These are phyloP conservation scores for Seriola dumerili DNA, from an alignment of 2,113 vertebrate genomes.

Conservation along the genomic window DNA sequence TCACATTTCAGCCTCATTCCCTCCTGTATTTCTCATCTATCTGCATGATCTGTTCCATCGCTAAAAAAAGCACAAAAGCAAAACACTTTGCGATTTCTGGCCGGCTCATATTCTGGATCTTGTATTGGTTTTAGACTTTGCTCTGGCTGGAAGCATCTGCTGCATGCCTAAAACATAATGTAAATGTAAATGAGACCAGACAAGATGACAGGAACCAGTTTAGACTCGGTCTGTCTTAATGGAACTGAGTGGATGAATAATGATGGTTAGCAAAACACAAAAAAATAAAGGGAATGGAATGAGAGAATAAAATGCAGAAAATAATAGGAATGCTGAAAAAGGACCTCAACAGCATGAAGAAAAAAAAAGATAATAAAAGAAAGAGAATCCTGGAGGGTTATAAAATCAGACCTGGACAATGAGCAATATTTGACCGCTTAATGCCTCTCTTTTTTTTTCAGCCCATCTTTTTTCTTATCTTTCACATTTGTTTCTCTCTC, in stretches of 20 bases:
- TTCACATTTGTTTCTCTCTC: slow-evolving; percentile 10
- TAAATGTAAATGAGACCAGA: slow-evolving; percentile 79
- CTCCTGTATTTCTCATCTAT: slow-evolving; percentile 28
- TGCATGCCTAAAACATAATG: slow-evolving; percentile 64
- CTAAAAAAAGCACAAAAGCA: slow-evolving; percentile 22
- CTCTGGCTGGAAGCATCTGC: slow-evolving; percentile 62
- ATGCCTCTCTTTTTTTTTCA: slow-evolving; percentile 11
- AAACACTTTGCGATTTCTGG: slow-evolving; percentile 47
- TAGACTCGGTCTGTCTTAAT: slow-evolving; percentile 64
- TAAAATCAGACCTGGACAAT: slow-evolving; percentile 30
- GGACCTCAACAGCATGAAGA: background rate
- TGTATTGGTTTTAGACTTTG: slow-evolving; percentile 50
- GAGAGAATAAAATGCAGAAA: slow-evolving; percentile 24
- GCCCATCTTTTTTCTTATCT: background rate
- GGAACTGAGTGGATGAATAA: slow-evolving; percentile 69
- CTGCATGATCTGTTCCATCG: slow-evolving; percentile 13
- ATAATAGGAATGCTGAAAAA: slow-evolving; percentile 26
- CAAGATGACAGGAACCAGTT: slow-evolving; percentile 72
- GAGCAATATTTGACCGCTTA: slow-evolving; percentile 27
- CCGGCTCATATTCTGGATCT: slow-evolving; percentile 46
- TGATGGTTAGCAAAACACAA: slow-evolving; percentile 39
- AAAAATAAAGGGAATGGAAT: slow-evolving; percentile 21
- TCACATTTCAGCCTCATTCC: slow-evolving; percentile 22
- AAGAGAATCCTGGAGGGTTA: slow-evolving; percentile 1
- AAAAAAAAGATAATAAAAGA: background rate